A percentile compares a stretch with the other conserved stretches of the same genome.
Conservation (phyloP, 2,113 vertebrate genomes). For the Centropus bengalensis region DNA sequence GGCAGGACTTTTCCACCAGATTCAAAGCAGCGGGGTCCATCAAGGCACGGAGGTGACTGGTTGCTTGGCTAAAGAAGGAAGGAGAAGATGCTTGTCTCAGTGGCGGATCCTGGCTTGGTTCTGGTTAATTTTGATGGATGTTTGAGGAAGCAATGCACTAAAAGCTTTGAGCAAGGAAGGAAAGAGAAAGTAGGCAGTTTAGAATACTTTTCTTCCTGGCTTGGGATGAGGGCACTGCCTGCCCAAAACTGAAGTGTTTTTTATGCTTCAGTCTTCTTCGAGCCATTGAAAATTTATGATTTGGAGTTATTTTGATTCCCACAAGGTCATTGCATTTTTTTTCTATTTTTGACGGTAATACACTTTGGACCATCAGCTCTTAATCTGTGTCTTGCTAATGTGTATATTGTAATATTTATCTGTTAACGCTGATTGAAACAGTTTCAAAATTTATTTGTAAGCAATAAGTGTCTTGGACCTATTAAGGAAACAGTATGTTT, state of each 20-base stretch:
- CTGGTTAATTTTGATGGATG: constrained; percentile 17
- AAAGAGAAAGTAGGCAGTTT: not conserved
- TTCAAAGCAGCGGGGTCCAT: not conserved
- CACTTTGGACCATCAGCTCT: not conserved
- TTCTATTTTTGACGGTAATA: not conserved
- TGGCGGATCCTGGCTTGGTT: not conserved
- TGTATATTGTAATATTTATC: not conserved
- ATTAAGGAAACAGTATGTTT: not conserved
- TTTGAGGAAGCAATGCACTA: not conserved
- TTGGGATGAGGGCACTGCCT: not conserved
- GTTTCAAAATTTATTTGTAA: not conserved
- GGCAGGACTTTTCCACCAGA: not conserved
- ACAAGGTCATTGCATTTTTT: not conserved
- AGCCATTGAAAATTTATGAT: not conserved
- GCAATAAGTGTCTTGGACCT: not conserved
- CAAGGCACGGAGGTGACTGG: not conserved
- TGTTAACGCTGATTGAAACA: not conserved
- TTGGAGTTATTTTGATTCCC: not conserved
- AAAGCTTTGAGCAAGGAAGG: not conserved
- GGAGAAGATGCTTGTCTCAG: not conserved
- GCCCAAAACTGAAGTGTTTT: not conserved
- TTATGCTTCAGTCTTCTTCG: not conserved
- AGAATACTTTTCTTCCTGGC: not conserved
- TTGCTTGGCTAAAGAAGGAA: not conserved
- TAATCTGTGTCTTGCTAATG: not conserved